Evolutionary conservation across 2,113 vertebrate species (phyloP), one percentile per base, ranked within the genome.

Genomic region (Salvelinus sp.): DNA sequence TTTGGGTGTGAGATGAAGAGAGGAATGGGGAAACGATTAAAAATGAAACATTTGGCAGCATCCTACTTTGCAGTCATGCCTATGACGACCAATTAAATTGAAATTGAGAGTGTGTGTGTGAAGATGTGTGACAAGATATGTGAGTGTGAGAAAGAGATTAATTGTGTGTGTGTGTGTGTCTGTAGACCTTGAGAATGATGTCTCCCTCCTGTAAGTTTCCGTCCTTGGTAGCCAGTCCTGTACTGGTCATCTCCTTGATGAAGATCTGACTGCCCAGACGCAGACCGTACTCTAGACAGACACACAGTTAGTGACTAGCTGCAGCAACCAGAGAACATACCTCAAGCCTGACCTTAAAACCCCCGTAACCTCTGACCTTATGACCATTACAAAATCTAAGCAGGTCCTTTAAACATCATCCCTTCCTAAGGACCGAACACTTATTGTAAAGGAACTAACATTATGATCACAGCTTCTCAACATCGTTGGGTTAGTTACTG

Each of bases 231-330:
- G 96, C 96, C 70, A 96, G 85, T 47, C 96, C 96, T 0, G 92
- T 94, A 76, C 82, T 88, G 22, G 95, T 96, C 96, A 96, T 96
- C 86, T 96, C 95, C 79, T 96, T 96, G 79, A 96, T 96, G 90
- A 96, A 96, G 86, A 96, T 96, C 86, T 96, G 96, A 87, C 95
- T 96, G 79, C 95, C 96, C 74, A 96, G 93, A 3, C 96, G 92
- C 44, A 96, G 95, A 9, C 96, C 96, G 27, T 96, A 96, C 79
- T 96, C 96, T 96, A 66, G 1, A 28, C 14, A 66, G 13, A 44
- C 9, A 62, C 58, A 62, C 58, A 62, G 5, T 23, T 54, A 23
- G 23, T 38, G 60, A 57, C n/a, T 12, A 65, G 30, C 33, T 64
- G 72, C 33, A 22, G 57, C 0, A 14, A 63, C 22, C 57, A 69